phyloP scores from a whole-genome alignment of 2,888 invertebrate species.

The Acleris literana region DNA sequence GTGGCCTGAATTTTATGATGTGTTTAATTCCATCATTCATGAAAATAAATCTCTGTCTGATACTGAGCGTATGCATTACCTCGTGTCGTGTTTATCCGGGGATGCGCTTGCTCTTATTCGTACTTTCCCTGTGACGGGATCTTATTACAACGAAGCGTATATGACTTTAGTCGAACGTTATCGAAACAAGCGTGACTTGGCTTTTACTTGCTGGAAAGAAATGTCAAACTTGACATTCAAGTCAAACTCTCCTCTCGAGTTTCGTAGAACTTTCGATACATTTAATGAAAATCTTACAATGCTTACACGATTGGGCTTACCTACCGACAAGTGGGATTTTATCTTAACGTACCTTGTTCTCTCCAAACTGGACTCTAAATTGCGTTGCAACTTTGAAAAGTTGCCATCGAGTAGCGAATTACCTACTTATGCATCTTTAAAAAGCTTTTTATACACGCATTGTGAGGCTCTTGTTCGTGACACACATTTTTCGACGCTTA shows the following conservation, averaged over 20 bases:
- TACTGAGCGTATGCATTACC: slow-evolving; percentile 14
- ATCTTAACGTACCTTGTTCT: slow-evolving; percentile 5
- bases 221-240: slow-evolving; percentile 9
- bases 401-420: slow-evolving; percentile 1
- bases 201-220: slow-evolving; percentile 8
- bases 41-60: slow-evolving; percentile 11
- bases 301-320: slow-evolving; percentile 5
- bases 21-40: slow-evolving; percentile 6
- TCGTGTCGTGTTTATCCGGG: slow-evolving; percentile 11
- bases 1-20: slow-evolving; percentile 11
- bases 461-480: slow-evolving; percentile 14
- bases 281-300: slow-evolving; percentile 12
- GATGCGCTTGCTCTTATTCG: slow-evolving; percentile 7
- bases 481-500: not conserved
- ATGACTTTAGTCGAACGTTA: slow-evolving; percentile 3
- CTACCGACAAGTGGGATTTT: slow-evolving; percentile 14
- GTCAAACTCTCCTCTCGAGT: slow-evolving; percentile 2
- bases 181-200: slow-evolving; percentile 6
- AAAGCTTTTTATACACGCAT: slow-evolving; percentile 2
- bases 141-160: slow-evolving; percentile 1
- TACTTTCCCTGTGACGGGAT: slow-evolving; percentile 7
- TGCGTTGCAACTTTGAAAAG: slow-evolving; percentile 5
- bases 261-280: slow-evolving; percentile 6
- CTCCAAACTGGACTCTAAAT: slow-evolving; percentile 9
- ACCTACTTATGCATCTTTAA: slow-evolving; percentile 9